Percentiles rank a stretch among this genome's conserved stretches.
Conservation (phyloP, 2,113 vertebrate species). For the Cavia porcellus region DNA sequence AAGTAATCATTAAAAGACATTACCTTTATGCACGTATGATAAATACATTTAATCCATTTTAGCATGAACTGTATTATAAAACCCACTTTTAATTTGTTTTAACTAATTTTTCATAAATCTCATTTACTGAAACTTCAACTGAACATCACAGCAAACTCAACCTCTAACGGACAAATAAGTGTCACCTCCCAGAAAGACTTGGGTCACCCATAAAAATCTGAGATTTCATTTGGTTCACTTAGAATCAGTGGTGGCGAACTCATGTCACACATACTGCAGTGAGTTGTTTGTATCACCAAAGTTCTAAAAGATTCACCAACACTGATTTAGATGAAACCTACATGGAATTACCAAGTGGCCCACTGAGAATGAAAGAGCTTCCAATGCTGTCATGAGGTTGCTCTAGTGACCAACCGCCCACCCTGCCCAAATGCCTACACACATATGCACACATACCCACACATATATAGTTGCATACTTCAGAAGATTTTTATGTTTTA, state of each 20-base stretch:
- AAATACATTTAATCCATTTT: conserved; percentile 57
- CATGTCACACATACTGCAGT: background rate
- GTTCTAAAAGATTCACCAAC: background rate
- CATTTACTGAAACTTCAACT: conserved; percentile 48
- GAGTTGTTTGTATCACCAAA: background rate
- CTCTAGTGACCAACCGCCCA: background rate
- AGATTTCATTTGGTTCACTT: conserved; percentile 52
- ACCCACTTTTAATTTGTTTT: conserved; percentile 70
- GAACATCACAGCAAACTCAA: conserved; percentile 28
- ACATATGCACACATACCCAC: background rate
- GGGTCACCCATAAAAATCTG: conserved; percentile 32
- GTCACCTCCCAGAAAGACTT: conserved; percentile 8
- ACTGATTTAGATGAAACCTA: background rate
- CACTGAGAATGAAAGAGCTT: background rate
- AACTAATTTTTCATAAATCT: conserved; percentile 68
- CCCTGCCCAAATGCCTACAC: background rate
- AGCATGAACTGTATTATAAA: conserved; percentile 5
- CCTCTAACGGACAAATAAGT: conserved; percentile 5
- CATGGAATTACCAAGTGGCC: background rate
- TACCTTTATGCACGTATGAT: conserved; percentile 41
- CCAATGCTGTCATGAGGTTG: background rate
- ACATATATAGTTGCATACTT: background rate
- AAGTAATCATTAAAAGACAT: conserved; percentile 34
- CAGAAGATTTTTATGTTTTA: background rate
- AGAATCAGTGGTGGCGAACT: background rate